Base-by-base conservation (phyloP, 2,113 vertebrate genomes). In the Anarrhichthys ocellatus region DNA sequence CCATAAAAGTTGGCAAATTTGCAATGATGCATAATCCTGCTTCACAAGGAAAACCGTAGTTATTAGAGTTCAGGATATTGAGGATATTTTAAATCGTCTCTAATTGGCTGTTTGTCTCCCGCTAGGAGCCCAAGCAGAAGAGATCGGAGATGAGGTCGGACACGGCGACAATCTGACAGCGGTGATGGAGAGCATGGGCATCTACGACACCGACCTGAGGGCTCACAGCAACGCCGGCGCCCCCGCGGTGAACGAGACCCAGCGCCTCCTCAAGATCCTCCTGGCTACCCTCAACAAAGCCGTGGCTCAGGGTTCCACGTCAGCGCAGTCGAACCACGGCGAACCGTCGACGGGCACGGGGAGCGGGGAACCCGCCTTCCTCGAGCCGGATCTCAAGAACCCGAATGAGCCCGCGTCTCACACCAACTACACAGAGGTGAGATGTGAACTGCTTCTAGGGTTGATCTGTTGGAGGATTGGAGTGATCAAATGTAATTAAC, bases 141-240 rank as follows among this genome's bases (percentile, higher is more conserved):
- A 92, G 42, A 34, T 80, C 0, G 72, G 56, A 18, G 90, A 91
- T 2, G 92, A 92, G 34, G 75, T 64, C 7, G 88, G 76, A 27
- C 92, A 95, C 76, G 94, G 85, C 0, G 87, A 94, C 59, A 94
- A 93, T 54, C 27, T 95, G 90, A 95, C 93, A 38, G 94, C 95
- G 32, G n/a, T 96, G 61, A 96, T 96, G 81, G 93, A 96, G 85
- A 93, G 90, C 80, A 95, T 96, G 76, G 95, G 94, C 40, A 95
- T 96, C 83, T 96, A 94, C 6, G 95, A 97, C 83, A 93, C 95
- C 17, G 97, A 97, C 76, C 87, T 98, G 87, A 91, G 93, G 58
- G 86, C 92, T 9, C 91, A 82, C 15, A 78, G 81, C 42, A 91
- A 83, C 72, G 9, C 85, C 68, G 89, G 89, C 29, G 40, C 81